Percentiles rank a stretch among this genome's conserved stretches.
phyloP scores from a whole-genome alignment of 2,888 invertebrate genomes.

The Papilio protenor region DNA sequence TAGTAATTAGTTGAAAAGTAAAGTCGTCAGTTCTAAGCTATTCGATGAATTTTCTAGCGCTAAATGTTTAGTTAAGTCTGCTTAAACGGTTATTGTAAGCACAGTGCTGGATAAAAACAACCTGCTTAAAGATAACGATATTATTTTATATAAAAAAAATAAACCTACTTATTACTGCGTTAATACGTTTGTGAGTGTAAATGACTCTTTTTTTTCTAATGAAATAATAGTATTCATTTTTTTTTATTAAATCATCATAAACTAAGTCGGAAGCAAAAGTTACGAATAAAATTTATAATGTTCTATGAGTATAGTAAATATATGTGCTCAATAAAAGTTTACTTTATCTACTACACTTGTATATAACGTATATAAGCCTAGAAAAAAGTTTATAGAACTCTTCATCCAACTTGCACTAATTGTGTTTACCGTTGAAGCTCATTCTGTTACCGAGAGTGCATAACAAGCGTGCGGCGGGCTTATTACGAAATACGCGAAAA shows the following conservation, averaged over 20 bases:
- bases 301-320: too few relatives aligned
- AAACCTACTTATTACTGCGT: neutral
- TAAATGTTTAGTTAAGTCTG: conserved; percentile 1
- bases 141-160: neutral
- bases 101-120: neutral
- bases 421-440: conserved; percentile 8
- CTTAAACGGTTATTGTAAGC: conserved; percentile 16
- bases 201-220: too few relatives aligned
- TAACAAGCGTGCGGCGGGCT: conserved; percentile 8
- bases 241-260: too few relatives aligned
- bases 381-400: neutral
- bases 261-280: too few relatives aligned
- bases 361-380: too few relatives aligned
- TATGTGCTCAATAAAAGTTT: too few relatives aligned
- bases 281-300: too few relatives aligned
- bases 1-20: conserved; percentile 26
- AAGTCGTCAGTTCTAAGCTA: conserved; percentile 15
- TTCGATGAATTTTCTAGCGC: conserved; percentile 16
- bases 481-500: conserved; percentile 27
- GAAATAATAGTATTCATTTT: too few relatives aligned
- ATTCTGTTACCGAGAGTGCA: conserved; percentile 4
- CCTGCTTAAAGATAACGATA: neutral
- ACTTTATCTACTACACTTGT: too few relatives aligned
- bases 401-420: conserved; percentile 2
- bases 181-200: too few relatives aligned